Evolutionary conservation across 2,888 invertebrate species (phyloP), one percentile per base, ranked within the genome.

Genomic region (Ectemnius continuus): DNA sequence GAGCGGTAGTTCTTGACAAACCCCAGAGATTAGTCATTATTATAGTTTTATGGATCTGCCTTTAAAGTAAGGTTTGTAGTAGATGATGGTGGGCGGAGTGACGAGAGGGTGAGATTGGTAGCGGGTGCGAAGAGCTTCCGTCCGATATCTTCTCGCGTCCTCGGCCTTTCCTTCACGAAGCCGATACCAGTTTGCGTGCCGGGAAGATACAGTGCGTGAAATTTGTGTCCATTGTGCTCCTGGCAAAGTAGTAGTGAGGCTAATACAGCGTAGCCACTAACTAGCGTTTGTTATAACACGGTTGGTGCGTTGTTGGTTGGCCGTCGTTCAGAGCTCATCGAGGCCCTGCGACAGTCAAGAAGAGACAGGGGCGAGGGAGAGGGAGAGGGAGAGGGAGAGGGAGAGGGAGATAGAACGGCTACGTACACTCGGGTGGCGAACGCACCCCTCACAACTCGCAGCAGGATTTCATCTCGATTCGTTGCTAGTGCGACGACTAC

Each of bases 281-380:
- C 89, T 90, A 89, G 90, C 89, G 86, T 89, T 90, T 90, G 89
- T 89, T 87, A 86, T 85, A 85, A 83, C 82, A 83, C 80, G 84
- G 85, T 85, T 82, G 85, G 81, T 84, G 85, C 86, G 80, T 82
- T 84, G 85, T 81, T 84, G 77, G 75, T 76, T 73, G 75, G 78
- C 82, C 82, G 81, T 82, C 81, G 81, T 83, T 80, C 81, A 76
- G 76, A 80, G 78, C 66, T 71, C 73, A 64, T 63, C 70, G 61
- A 60, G 26, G 45, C 56, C 36, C 36, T 36, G 36, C 8, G 36
- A 11, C 6, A 36, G 2, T 6, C 36, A 36, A 8, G 36, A 36
- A 36, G 36, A 36, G 36, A 8, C 36, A 8, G n/a, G n/a, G n/a
- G n/a, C 8, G 36, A 1, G 36, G 36, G 8, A 36, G 36, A 36